Conservation (phyloP, 2,113 vertebrate genomes). For the Galemys pyrenaicus region DNA sequence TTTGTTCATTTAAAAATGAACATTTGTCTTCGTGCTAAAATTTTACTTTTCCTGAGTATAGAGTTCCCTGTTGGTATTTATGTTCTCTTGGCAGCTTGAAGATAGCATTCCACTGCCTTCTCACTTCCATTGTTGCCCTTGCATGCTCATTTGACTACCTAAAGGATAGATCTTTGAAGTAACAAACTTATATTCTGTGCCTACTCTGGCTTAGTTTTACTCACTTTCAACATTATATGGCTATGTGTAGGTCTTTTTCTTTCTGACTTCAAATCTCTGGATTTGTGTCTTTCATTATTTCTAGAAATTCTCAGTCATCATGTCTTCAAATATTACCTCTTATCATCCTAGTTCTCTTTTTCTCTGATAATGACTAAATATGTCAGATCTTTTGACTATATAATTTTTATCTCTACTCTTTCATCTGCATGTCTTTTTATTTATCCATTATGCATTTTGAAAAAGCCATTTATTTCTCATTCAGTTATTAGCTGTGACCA, state of each 20-base stretch:
- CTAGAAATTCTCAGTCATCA: background rate
- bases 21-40: slow-evolving; percentile 31
- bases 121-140: background rate
- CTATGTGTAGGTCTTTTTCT: background rate
- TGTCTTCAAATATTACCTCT: background rate
- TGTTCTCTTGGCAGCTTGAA: background rate
- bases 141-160: background rate
- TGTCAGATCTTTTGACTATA: background rate
- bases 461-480: background rate
- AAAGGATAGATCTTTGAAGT: background rate
- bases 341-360: background rate
- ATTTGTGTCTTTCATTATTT: slow-evolving; percentile 31
- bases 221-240: background rate
- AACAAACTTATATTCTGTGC: background rate
- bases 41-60: background rate
- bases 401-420: background rate
- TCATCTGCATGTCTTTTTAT: background rate
- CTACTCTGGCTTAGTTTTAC: background rate
- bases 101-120: background rate
- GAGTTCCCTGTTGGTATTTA: background rate
- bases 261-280: background rate
- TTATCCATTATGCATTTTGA: background rate
- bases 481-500: background rate
- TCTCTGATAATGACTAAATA: background rate
- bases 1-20: slow-evolving; percentile 2